Evolutionary conservation across 2,888 invertebrate genomes (phyloP).

Genomic region (Caenorhabditis sp.): DNA sequence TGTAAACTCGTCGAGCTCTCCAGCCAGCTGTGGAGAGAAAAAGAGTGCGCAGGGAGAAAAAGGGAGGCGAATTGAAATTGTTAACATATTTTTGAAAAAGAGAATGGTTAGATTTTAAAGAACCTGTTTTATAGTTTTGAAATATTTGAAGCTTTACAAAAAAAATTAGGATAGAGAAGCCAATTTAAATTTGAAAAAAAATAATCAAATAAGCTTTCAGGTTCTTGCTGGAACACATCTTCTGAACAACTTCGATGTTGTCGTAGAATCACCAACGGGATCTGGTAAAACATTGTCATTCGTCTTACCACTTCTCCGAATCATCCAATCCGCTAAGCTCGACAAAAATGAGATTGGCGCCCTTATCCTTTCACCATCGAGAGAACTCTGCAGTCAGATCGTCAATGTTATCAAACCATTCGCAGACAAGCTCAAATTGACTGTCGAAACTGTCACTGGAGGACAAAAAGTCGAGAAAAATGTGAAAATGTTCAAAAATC

Average conservation of each 20-base stretch:
- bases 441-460: slow-evolving; percentile 72
- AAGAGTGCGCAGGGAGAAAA: not conserved
- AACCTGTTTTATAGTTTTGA: too few species aligned
- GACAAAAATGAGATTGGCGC: slow-evolving; percentile 78
- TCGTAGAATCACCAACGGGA: slow-evolving; percentile 96
- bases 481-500: slow-evolving; percentile 52
- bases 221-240: slow-evolving; percentile 52
- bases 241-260: slow-evolving; percentile 92
- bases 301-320: slow-evolving; percentile 87
- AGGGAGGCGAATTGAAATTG: too few species aligned
- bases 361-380: slow-evolving; percentile 90
- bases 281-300: slow-evolving; percentile 98
- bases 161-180: slow-evolving; percentile 2
- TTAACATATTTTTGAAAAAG: too few species aligned
- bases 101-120: too few species aligned
- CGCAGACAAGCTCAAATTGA: slow-evolving; percentile 43
- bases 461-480: slow-evolving; percentile 49
- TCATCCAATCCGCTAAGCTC: slow-evolving; percentile 73
- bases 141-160: too few species aligned
- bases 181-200: slow-evolving; percentile 4
- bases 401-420: slow-evolving; percentile 72
- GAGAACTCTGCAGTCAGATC: slow-evolving; percentile 92
- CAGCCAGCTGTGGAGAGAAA: not conserved
- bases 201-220: too few species aligned
- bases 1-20: not conserved